phyloP scores from a whole-genome alignment of 2,888 invertebrate genomes.

The Hypsopygia costalis region DNA sequence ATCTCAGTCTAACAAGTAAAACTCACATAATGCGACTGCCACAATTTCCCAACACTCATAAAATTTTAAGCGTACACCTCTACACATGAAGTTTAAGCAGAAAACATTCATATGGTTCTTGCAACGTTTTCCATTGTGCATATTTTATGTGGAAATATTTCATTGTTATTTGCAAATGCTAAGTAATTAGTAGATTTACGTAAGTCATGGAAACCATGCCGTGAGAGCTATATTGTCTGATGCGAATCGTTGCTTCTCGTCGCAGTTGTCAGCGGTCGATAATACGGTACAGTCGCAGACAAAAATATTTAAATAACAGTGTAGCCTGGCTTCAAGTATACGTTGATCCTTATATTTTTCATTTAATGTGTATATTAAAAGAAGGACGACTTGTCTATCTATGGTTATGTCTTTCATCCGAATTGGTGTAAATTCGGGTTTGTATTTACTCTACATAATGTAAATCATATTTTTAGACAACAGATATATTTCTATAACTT shows the following conservation, averaged over 20 bases:
- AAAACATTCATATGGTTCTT: neutral
- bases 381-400: too few species aligned
- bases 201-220: conserved; percentile 72
- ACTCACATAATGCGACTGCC: too few species aligned
- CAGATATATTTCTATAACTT: too few species aligned
- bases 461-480: too few species aligned
- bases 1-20: too few species aligned
- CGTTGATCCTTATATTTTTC: too few species aligned
- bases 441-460: too few species aligned
- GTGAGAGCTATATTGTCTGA: conserved; percentile 67
- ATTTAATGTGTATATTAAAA: too few species aligned
- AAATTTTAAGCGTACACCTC: neutral
- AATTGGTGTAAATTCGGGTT: too few species aligned
- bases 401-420: too few species aligned
- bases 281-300: neutral
- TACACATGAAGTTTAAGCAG: neutral
- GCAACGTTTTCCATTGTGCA: conserved; percentile 29
- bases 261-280: conserved; percentile 6
- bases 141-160: conserved; percentile 46
- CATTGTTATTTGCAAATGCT: conserved; percentile 55
- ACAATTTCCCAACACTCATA: neutral
- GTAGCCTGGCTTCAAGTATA: too few species aligned
- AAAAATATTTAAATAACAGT: neutral
- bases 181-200: conserved; percentile 68
- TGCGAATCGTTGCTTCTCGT: conserved; percentile 8